These are phyloP conservation scores for Falco novaeseelandiae DNA, from an alignment of 2,797 vertebrate species.

Conservation along the genomic window DNA sequence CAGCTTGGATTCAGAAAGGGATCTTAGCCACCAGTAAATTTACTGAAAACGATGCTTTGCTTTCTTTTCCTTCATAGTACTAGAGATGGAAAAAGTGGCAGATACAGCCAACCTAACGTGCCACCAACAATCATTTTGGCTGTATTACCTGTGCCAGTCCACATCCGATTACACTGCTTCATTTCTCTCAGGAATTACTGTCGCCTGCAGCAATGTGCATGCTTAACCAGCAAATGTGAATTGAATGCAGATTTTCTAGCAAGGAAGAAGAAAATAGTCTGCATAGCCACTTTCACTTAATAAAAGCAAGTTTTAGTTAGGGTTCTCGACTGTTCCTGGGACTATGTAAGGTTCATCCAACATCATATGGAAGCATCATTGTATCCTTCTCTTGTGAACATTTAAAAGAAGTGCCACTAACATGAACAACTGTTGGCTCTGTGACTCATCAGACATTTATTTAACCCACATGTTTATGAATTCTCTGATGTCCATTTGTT, in stretches of 20 bases:
- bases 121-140: not conserved
- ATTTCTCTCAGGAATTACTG: not conserved
- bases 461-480: not conserved
- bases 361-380: not conserved
- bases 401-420: not conserved
- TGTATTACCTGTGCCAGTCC: not conserved
- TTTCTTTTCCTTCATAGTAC: not conserved
- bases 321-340: not conserved
- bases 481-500: not conserved
- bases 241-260: not conserved
- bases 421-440: not conserved
- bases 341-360: not conserved
- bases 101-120: not conserved
- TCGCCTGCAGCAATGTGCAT: not conserved
- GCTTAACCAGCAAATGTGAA: not conserved
- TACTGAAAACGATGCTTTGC: not conserved
- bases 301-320: not conserved
- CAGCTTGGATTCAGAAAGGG: not conserved
- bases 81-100: not conserved
- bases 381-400: not conserved
- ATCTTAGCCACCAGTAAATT: conserved; percentile 21
- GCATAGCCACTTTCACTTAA: not conserved
- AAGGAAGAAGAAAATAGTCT: not conserved
- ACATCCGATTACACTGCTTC: not conserved
- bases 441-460: not conserved